Base-by-base conservation (phyloP, 2,797 vertebrate genomes). In the Trachurus trachurus region DNA sequence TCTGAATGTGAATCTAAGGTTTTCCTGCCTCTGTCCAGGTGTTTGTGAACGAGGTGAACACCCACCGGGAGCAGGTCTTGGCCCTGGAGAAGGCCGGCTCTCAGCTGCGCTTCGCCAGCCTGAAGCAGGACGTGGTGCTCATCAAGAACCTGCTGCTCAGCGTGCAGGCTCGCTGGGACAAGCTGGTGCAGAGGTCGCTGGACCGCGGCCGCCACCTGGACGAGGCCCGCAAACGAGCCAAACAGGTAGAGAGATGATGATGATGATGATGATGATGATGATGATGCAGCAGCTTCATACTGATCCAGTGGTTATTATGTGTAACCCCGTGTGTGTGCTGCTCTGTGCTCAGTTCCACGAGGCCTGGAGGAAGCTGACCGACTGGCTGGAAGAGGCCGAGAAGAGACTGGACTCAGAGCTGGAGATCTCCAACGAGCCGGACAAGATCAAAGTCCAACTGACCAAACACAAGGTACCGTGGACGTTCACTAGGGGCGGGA, bases 81-180 rank as follows among this genome's bases (percentile, higher is more conserved):
- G 96, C 98, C 76, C 93, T 99, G 92, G 98, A 99, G 86, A 98
- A 99, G 91, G 97, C 95, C 0, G 98, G 98, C 0, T 99, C 97
- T 85, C 98, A 99, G 91, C 94, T 99, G 19, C 97, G 99, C 81
- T 99, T 99, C 29, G 96, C 98, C 87, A 99, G 98, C 87, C 95
- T 99, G 84, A 99, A 99, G 90, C 98, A 99, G 91, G 98, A 99
- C 0, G 98, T 99, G 67, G 98, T 99, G 56, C 93, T 99, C 68
- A 99, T 99, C 92, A 99, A 99, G 91, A 99, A 99, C 92, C 95
- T 99, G 83, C 94, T 99, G 89, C 96, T 99, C 56, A 99, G 98
- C 0, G 98, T 99, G 42, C 98, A 99, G 94, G 96, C 97, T 2
- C 97, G 98, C 50, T 99, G 98, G 98, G 98, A 99, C 94, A 99